These are phyloP conservation scores for Bombus polaris DNA, from an alignment of 1,140 invertebrate species.

Conservation along the genomic window DNA sequence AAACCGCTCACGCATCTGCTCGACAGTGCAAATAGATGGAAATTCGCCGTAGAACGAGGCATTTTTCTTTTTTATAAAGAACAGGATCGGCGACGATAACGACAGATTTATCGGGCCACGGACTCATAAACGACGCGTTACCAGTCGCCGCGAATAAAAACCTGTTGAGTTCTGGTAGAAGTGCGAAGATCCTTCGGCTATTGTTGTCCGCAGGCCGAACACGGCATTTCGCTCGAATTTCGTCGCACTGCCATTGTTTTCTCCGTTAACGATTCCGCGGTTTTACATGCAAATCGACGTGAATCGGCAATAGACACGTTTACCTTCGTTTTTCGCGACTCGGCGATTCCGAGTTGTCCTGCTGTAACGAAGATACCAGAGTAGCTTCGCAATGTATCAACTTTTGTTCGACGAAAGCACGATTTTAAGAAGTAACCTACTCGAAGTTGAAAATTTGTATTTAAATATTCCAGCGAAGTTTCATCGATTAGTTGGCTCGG, in stretches of 20 bases:
- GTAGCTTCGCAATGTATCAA: too few relatives aligned
- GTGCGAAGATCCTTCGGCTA: constrained; percentile 21
- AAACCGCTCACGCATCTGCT: neutral
- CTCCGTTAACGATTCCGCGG: constrained; percentile 15
- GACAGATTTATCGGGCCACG: constrained; percentile 16
- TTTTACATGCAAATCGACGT: constrained; percentile 8
- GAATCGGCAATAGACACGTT: neutral
- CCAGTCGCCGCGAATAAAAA: constrained; percentile 50
- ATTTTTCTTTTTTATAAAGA: neutral
- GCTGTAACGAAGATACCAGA: neutral
- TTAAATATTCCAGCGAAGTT: neutral
- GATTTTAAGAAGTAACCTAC: neutral
- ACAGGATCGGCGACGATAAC: constrained; percentile 9
- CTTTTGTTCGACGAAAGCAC: too few relatives aligned
- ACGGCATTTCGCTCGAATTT: constrained; percentile 17
- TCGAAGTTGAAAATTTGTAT: neutral
- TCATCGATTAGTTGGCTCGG: neutral
- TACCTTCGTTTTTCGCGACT: neutral
- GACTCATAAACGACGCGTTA: constrained; percentile 39
- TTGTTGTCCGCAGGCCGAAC: constrained; percentile 25
- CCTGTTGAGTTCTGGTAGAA: constrained; percentile 53
- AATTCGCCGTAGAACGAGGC: neutral
- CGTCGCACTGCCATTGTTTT: constrained; percentile 15
- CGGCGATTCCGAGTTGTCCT: neutral
- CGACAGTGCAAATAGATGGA: neutral